Evolutionary conservation across 1,140 invertebrate genomes (phyloP), one percentile per base, ranked within the genome.

Genomic region (Ylistrum balloti): DNA sequence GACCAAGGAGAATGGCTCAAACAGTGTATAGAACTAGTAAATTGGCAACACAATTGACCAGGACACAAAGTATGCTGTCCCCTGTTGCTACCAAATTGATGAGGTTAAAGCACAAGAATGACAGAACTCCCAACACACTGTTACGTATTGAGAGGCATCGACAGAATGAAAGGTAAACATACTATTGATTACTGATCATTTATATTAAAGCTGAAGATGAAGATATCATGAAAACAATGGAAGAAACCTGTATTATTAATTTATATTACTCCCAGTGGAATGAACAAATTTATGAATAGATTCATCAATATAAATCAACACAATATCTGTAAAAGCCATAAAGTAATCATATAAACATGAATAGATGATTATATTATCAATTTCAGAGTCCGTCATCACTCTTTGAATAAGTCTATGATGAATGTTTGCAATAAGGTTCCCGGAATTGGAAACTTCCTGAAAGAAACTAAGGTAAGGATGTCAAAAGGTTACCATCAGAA

Each of bases 401-500:
- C 92, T n/a, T 85, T 94, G 41, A 94, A 93, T 91, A 89, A 93
- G 56, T 91, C 91, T 20, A 91, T 94, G 90, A 94, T 91, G 89
- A 91, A 93, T 89, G 92, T 94, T 0, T 94, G 92, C 88, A 91
- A 90, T 74, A 48, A 85, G 38, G 92, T 94, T 33, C 93, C 93
- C 33, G 93, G 93, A 20, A 91, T 89, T 91, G 90, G 91, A 85
- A 89, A 90, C 32, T 85, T 89, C 17, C 86, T 88, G 33, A 94
- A 94, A 86, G 93, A 94, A 92, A 94, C 93, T 45, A 94, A 94
- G 91, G 93, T 93, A 33, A 32, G 20, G 28, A 17, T 33, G n/a
- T 22, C 22, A 28, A 33, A 34, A 20, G 33, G n/a, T 33, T 34
- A 7, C 20, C 20, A 28, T 28, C 20, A 22, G 10, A 32, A 17